Conservation (phyloP, 30 jellyfish, hydroid and myxozoan genomes). For the Turritopsis dohrnii region DNA sequence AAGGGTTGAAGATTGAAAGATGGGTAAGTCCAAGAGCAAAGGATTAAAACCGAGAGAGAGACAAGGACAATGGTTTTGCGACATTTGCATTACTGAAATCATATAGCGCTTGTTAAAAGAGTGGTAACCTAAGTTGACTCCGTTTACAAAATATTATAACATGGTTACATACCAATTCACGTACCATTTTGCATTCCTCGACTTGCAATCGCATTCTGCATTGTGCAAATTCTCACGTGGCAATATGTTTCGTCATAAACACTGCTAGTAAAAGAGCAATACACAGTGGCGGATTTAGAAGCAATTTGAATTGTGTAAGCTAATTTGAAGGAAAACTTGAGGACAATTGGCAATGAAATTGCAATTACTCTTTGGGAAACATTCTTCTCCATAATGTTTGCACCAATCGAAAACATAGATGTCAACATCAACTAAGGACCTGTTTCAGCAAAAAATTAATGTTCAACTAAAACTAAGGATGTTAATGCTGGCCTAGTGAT, state of each 20-base stretch:
- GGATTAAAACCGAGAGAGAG: not conserved
- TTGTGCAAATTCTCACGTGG: not conserved
- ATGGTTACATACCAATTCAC: not conserved
- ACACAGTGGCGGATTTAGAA: not conserved
- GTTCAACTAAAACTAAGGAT: not conserved
- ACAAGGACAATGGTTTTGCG: not conserved
- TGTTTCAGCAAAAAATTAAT: not conserved
- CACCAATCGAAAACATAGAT: not conserved
- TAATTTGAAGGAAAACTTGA: not conserved
- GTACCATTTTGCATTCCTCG: not conserved
- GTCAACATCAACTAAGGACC: not conserved
- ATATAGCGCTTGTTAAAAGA: not conserved
- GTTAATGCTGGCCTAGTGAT: not conserved
- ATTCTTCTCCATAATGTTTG: not conserved
- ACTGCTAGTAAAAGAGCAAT: not conserved
- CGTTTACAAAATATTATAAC: not conserved
- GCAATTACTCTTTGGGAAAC: not conserved
- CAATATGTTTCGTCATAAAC: not conserved
- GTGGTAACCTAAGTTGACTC: not conserved
- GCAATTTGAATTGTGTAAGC: not conserved
- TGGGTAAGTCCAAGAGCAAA: not conserved
- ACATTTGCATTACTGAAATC: not conserved
- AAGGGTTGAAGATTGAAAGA: not conserved
- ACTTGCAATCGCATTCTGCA: not conserved
- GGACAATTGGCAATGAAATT: not conserved